phyloP scores from a whole-genome alignment of 2,797 vertebrate species.

The Allobates femoralis region DNA sequence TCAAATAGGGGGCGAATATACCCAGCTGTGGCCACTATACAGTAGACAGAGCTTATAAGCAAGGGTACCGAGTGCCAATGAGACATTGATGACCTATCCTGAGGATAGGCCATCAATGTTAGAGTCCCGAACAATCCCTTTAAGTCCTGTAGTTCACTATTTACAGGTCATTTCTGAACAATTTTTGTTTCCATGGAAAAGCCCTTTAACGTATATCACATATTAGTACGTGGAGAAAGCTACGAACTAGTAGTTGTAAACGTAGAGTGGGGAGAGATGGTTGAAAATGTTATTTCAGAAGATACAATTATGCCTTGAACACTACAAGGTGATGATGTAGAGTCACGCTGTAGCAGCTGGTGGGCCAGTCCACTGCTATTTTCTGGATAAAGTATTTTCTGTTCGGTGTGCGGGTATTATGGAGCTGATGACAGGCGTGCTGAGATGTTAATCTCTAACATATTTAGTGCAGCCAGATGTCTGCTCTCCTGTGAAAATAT shows the following conservation, averaged over 20 bases:
- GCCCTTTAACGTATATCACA: no score
- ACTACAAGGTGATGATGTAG: slow-evolving; percentile 15
- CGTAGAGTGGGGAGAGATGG: background rate
- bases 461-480: slow-evolving; percentile 50
- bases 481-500: slow-evolving; percentile 11
- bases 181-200: no score
- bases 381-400: slow-evolving; percentile 39
- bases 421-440: slow-evolving; percentile 37
- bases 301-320: slow-evolving; percentile 14
- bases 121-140: no score
- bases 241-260: background rate
- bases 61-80: no score
- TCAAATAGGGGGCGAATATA: no score
- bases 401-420: slow-evolving; percentile 19
- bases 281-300: slow-evolving; percentile 25
- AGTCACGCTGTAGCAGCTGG: slow-evolving; percentile 26
- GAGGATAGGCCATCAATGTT: no score
- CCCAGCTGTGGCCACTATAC: no score
- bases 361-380: slow-evolving; percentile 19
- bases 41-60: no score
- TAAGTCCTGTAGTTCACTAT: no score
- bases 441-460: slow-evolving; percentile 46
- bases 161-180: no score
- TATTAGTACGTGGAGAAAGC: background rate
- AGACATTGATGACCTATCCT: no score